These are phyloP conservation scores for Recurvirostra avosetta DNA, from an alignment of 2,113 vertebrate genomes.

Conservation along the genomic window DNA sequence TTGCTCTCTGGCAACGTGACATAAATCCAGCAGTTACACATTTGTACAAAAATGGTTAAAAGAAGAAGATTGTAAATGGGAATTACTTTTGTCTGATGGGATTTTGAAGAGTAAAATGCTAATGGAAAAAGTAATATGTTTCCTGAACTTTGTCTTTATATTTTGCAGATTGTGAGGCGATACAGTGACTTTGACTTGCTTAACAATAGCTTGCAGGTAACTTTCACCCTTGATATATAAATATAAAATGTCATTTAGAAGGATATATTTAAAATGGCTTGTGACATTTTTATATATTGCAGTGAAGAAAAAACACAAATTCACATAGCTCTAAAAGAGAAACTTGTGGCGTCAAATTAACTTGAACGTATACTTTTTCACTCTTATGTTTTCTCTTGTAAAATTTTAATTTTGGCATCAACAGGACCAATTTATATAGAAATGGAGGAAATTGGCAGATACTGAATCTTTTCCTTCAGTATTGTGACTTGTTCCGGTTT, in stretches of 20 bases:
- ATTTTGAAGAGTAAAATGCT: background rate
- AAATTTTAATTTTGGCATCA: background rate
- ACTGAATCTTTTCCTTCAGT: background rate
- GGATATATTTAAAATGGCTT: background rate
- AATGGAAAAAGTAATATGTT: background rate
- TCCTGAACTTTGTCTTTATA: slow-evolving; percentile 36
- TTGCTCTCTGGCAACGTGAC: background rate
- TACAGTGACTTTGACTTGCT: slow-evolving; percentile 98
- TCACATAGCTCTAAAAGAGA: background rate
- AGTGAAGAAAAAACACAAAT: background rate
- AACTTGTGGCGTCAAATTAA: background rate
- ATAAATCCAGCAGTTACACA: background rate
- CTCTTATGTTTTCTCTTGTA: background rate
- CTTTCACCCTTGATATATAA: background rate
- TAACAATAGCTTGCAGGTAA: slow-evolving; percentile 94
- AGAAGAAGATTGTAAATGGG: background rate
- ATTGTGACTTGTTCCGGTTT: slow-evolving; percentile 22
- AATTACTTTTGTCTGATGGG: background rate
- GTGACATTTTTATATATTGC: background rate
- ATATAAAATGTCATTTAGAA: background rate
- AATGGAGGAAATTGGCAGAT: slow-evolving; percentile 20
- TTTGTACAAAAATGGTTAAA: background rate
- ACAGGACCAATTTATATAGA: background rate
- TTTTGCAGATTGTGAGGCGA: slow-evolving; percentile 89
- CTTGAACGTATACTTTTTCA: background rate